Conservation (phyloP, 1,140 invertebrate species). For the Parasteatoda tepidariorum region DNA sequence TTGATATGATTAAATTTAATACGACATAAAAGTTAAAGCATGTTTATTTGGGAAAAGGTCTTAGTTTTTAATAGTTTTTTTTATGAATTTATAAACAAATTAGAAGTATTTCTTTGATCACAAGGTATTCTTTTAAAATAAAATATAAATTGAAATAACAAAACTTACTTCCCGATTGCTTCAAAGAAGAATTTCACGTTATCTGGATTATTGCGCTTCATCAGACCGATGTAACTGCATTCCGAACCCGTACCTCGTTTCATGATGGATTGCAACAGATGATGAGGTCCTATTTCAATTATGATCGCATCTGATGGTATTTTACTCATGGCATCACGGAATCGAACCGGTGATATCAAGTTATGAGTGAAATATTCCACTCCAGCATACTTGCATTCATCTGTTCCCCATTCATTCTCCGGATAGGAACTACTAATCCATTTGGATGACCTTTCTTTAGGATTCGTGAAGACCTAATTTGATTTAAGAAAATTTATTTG, state of each 20-base stretch:
- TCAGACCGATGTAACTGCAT: constrained; percentile 79
- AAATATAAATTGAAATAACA: no score
- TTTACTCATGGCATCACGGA: constrained; percentile 81
- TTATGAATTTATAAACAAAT: no score
- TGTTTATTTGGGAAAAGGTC: no score
- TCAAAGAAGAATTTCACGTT: constrained; percentile 79
- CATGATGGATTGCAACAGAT: constrained; percentile 87
- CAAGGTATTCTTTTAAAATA: no score
- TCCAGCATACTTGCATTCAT: constrained; percentile 83
- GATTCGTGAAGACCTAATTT: constrained; percentile 81
- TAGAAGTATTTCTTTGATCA: no score
- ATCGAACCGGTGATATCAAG: constrained; percentile 79
- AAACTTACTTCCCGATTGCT: neutral
- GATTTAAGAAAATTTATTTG: no score
- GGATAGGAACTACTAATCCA: constrained; percentile 96
- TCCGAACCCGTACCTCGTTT: constrained; percentile 77
- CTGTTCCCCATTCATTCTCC: constrained; percentile 81
- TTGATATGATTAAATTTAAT: no score
- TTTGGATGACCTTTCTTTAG: constrained; percentile 80
- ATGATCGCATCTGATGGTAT: constrained; percentile 88
- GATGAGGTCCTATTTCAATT: constrained; percentile 93
- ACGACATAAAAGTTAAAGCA: no score
- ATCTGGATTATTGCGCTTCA: constrained; percentile 77
- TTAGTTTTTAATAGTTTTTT: no score
- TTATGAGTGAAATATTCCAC: constrained; percentile 97